phyloP scores from a whole-genome alignment of 2,797 vertebrate species.

The Semotilus atromaculatus region DNA sequence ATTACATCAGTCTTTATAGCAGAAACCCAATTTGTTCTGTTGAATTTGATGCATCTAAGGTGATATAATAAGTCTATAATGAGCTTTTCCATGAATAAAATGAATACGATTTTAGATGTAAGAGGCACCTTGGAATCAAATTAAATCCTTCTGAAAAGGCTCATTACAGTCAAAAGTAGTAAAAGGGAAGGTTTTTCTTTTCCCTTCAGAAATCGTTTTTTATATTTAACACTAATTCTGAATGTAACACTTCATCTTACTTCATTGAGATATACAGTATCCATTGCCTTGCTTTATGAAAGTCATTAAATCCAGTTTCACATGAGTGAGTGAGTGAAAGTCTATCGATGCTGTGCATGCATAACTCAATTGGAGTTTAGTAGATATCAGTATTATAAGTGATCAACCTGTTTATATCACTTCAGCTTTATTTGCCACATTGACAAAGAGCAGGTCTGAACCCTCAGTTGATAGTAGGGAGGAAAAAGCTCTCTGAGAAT shows the following conservation, averaged over 20 bases:
- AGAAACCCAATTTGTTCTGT: conserved; percentile 9
- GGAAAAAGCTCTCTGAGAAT: too few relatives aligned
- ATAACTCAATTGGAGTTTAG: background rate
- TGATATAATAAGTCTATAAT: conserved; percentile 34
- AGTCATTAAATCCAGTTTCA: conserved; percentile 15
- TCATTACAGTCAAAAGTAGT: background rate
- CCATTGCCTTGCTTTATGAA: background rate
- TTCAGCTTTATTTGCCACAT: background rate
- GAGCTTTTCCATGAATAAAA: conserved; percentile 31
- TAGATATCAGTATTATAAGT: conserved; percentile 5
- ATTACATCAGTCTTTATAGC: background rate
- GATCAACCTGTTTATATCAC: conserved; percentile 5
- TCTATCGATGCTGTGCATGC: background rate
- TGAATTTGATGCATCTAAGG: conserved; percentile 34
- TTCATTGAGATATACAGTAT: background rate
- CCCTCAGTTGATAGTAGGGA: background rate
- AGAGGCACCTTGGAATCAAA: conserved; percentile 54
- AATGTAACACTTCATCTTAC: background rate
- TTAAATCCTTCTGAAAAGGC: conserved; percentile 44
- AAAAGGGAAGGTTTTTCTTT: background rate
- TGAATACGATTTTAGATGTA: conserved; percentile 27
- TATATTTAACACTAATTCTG: background rate
- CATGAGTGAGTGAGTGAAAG: background rate
- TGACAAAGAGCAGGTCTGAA: background rate
- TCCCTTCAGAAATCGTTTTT: background rate